These are phyloP conservation scores for Scaptomyza montana DNA, from an alignment of 1,140 invertebrate species.

Conservation along the genomic window DNA sequence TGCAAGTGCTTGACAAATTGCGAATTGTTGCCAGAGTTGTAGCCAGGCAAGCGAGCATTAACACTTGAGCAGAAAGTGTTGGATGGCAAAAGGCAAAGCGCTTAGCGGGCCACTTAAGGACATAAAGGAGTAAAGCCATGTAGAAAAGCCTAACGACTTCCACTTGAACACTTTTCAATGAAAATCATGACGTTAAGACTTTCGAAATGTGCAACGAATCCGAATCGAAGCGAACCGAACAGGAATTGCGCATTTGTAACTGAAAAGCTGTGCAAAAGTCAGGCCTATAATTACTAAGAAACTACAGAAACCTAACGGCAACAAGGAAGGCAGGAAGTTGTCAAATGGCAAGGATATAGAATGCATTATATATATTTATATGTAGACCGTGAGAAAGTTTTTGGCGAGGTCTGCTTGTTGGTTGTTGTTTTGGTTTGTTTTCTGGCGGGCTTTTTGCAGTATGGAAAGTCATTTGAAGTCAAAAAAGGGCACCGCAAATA, in stretches of 20 bases:
- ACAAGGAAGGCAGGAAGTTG: conserved; percentile 53
- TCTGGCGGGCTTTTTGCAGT: conserved; percentile 72
- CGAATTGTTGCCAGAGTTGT: conserved; percentile 9
- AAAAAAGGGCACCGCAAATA: conserved; percentile 63
- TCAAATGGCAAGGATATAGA: conserved; percentile 51
- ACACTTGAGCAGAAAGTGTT: conserved; percentile 43
- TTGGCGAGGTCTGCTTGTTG: conserved; percentile 24
- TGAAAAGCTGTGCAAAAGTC: conserved; percentile 39
- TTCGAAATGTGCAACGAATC: conserved; percentile 71
- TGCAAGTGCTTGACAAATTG: conserved; percentile 9
- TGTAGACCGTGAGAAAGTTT: conserved; percentile 67
- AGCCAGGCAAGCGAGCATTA: conserved; percentile 5
- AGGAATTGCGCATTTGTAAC: conserved; percentile 72
- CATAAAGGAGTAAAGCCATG: conserved; percentile 32
- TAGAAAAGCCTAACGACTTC: conserved; percentile 76
- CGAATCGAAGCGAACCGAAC: conserved; percentile 27
- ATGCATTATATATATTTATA: conserved; percentile 7
- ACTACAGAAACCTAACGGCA: conserved; percentile 20
- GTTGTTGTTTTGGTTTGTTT: conserved; percentile 3
- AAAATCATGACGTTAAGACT: conserved; percentile 51
- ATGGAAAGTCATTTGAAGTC: conserved; percentile 50
- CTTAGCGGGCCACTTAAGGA: conserved; percentile 38
- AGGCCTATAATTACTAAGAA: conserved; percentile 33
- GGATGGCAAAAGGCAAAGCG: conserved; percentile 19
- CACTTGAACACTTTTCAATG: conserved; percentile 79